phyloP scores from a whole-genome alignment of 2,888 invertebrate species.

The Drosophila infuscata region DNA sequence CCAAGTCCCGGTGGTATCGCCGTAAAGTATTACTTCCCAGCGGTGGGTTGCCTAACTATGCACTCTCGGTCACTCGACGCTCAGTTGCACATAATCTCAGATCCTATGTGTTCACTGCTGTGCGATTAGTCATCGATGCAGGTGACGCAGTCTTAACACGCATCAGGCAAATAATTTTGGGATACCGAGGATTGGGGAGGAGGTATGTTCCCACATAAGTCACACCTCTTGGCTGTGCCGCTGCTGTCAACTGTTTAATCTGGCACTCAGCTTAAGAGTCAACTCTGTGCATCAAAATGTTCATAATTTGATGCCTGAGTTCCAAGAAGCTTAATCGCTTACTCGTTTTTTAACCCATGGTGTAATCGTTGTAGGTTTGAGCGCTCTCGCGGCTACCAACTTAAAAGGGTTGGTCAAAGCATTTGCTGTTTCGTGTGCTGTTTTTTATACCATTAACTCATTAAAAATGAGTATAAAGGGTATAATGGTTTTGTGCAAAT shows the following conservation, averaged over 20 bases:
- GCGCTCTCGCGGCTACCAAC: constrained; percentile 21
- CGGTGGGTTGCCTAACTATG: not conserved
- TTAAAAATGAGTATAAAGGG: no score
- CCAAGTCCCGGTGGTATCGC: not conserved
- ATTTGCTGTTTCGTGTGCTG: constrained; percentile 10
- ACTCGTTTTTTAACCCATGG: constrained; percentile 41
- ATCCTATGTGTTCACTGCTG: constrained; percentile 31
- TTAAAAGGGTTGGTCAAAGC: constrained; percentile 56
- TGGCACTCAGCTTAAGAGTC: constrained; percentile 11
- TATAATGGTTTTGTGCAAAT: no score
- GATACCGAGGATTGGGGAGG: not conserved
- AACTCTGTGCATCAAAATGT: constrained; percentile 4
- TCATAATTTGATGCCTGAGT: not conserved
- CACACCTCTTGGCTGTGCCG: constrained; percentile 11
- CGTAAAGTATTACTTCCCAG: not conserved
- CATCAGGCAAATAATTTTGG: constrained; percentile 19
- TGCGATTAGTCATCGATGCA: constrained; percentile 47
- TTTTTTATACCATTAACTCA: not conserved
- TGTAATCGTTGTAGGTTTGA: constrained; percentile 34
- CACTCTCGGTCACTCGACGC: not conserved
- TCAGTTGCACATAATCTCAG: no score
- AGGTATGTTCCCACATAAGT: constrained; percentile 44
- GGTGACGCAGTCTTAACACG: constrained; percentile 48
- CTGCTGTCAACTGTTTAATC: constrained; percentile 39
- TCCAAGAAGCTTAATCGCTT: constrained; percentile 1